A percentile compares a stretch with the other conserved stretches of the same genome.
Evolutionary conservation across 2,888 invertebrate species (phyloP).

Genomic region (Diaperis boleti): DNA sequence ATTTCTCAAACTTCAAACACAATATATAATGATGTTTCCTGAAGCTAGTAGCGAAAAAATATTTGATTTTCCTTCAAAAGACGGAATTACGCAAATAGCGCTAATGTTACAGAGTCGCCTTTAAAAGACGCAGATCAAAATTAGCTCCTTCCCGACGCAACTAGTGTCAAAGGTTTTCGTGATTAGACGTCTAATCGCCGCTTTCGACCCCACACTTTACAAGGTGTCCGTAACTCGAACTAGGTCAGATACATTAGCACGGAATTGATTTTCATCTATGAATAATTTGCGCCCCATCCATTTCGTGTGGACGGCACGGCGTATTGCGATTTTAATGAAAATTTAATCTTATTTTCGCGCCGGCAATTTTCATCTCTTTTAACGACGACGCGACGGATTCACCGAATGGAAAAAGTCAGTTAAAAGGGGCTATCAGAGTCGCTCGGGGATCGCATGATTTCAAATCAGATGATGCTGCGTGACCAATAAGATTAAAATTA

Average conservation of each 20-base stretch:
- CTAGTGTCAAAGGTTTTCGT: conserved; percentile 25
- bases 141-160: conserved; percentile 18
- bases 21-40: too few species aligned
- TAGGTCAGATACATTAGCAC: conserved; percentile 44
- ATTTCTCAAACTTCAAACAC: too few species aligned
- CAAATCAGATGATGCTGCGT: too few species aligned
- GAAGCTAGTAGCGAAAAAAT: too few species aligned
- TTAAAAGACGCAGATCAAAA: conserved; percentile 13
- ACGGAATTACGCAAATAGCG: background rate
- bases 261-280: conserved; percentile 45
- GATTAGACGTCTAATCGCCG: conserved; percentile 35
- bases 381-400: background rate
- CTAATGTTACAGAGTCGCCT: conserved; percentile 5
- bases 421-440: background rate
- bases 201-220: background rate
- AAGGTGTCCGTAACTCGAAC: conserved; percentile 33
- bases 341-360: conserved; percentile 39
- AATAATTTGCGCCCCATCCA: conserved; percentile 42
- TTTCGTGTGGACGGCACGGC: conserved; percentile 29
- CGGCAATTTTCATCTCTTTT: conserved; percentile 31
- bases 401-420: conserved; percentile 1
- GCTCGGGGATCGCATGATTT: background rate
- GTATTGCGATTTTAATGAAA: conserved; percentile 38
- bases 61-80: too few species aligned
- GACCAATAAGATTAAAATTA: background rate